phyloP scores from a whole-genome alignment of 1,140 invertebrate species.

The Stenopsyche tienmushanensis region DNA sequence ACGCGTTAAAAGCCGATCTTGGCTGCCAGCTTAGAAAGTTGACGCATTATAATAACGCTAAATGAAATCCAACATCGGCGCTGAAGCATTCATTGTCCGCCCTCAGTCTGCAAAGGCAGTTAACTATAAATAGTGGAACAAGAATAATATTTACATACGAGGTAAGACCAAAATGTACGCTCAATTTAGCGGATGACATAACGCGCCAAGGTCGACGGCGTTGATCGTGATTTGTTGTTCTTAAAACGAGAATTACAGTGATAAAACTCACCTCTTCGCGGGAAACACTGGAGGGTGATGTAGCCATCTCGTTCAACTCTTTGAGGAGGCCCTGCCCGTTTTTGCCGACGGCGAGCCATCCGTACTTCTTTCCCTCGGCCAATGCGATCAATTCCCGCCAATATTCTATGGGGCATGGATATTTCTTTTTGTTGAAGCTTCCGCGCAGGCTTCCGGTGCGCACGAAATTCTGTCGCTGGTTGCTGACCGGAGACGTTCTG shows the following conservation, averaged over 20 bases:
- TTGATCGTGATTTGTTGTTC: too few relatives aligned
- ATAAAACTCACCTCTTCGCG: background rate
- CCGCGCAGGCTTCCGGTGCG: slow-evolving; percentile 49
- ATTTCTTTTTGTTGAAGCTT: slow-evolving; percentile 48
- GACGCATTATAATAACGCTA: too few relatives aligned
- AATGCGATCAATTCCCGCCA: slow-evolving; percentile 60
- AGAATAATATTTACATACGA: too few relatives aligned
- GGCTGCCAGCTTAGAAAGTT: too few relatives aligned
- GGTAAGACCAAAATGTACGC: too few relatives aligned
- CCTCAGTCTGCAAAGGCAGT: too few relatives aligned
- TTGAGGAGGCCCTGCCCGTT: slow-evolving; percentile 51
- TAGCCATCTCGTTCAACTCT: slow-evolving; percentile 45
- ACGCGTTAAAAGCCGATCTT: too few relatives aligned
- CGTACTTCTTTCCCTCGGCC: slow-evolving; percentile 56
- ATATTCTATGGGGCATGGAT: slow-evolving; percentile 45
- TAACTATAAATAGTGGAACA: too few relatives aligned
- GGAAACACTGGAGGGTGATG: background rate
- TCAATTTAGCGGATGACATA: too few relatives aligned
- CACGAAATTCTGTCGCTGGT: slow-evolving; percentile 47
- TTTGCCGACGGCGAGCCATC: slow-evolving; percentile 49
- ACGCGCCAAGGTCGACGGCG: too few relatives aligned
- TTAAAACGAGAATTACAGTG: background rate
- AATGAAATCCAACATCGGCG: too few relatives aligned
- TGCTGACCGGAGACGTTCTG: slow-evolving; percentile 45
- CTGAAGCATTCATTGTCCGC: too few relatives aligned